phyloP scores from a whole-genome alignment of 2,797 vertebrate species.

The Falco novaeseelandiae region DNA sequence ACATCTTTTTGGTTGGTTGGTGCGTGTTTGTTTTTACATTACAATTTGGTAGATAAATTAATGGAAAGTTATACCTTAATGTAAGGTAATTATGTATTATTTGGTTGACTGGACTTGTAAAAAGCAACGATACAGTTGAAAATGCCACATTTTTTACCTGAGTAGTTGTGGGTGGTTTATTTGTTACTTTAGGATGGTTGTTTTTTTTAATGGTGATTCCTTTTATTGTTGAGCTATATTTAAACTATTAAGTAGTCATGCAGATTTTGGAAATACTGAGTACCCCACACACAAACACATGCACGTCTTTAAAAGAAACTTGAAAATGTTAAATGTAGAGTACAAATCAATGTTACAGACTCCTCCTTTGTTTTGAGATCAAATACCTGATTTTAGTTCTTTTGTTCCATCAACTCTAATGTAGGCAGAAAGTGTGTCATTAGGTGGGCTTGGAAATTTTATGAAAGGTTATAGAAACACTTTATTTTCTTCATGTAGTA shows the following conservation, averaged over 20 bases:
- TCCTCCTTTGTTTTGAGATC: not conserved
- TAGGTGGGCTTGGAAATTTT: not conserved
- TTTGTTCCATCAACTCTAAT: not conserved
- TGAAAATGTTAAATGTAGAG: not conserved
- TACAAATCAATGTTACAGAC: not conserved
- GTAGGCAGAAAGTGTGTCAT: not conserved
- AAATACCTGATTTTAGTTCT: not conserved
- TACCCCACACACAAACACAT: not conserved
- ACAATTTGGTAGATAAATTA: not conserved
- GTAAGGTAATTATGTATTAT: not conserved
- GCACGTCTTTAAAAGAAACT: not conserved
- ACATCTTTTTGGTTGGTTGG: not conserved
- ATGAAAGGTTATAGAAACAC: not conserved
- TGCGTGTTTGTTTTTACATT: not conserved
- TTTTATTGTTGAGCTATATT: not conserved
- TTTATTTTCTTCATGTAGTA: not conserved
- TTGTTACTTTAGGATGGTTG: accelerated
- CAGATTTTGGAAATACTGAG: not conserved
- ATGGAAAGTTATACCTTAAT: not conserved
- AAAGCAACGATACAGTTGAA: not conserved
- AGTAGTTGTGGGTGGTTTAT: not conserved
- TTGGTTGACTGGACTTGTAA: not conserved
- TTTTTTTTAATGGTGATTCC: not conserved
- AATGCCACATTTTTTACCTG: not conserved
- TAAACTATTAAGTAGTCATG: not conserved